A percentile compares a stretch with the other conserved stretches of the same genome.
These are phyloP conservation scores for Brachyistius frenatus DNA, from an alignment of 2,113 vertebrate genomes.

Conservation along the genomic window DNA sequence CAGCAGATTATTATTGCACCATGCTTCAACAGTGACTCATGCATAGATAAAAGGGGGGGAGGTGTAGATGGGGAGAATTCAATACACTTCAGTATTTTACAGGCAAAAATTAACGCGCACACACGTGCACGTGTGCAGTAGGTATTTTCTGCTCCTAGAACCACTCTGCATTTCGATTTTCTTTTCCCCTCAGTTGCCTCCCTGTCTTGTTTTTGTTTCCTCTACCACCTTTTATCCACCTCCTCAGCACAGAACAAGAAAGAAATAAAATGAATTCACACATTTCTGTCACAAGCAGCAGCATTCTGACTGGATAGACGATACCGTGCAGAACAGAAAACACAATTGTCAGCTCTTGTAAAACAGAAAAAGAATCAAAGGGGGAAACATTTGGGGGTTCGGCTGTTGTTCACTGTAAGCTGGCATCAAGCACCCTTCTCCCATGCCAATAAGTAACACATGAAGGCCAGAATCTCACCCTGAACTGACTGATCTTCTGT, in stretches of 20 bases:
- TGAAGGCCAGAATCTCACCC: slow-evolving; percentile 20
- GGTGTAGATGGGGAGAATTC: no score
- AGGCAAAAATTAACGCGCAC: no score
- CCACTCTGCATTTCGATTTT: no score
- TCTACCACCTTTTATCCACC: slow-evolving; percentile 4
- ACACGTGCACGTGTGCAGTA: no score
- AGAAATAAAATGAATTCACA: slow-evolving; percentile 40
- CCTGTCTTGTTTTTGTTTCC: background rate
- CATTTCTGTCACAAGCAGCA: slow-evolving; percentile 46
- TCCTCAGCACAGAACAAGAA: slow-evolving; percentile 1
- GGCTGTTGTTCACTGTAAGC: slow-evolving; percentile 13
- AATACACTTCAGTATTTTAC: no score
- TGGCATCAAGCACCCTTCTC: slow-evolving; percentile 5
- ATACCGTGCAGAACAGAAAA: slow-evolving; percentile 48
- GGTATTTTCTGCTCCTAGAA: no score
- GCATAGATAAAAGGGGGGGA: no score
- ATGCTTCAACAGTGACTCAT: no score
- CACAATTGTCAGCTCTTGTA: slow-evolving; percentile 52
- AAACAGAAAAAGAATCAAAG: slow-evolving; percentile 39
- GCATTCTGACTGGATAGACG: slow-evolving; percentile 39
- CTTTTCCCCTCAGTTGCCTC: background rate
- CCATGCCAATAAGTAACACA: background rate
- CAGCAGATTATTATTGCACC: no score
- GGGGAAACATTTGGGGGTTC: background rate
- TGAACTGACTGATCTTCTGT: slow-evolving; percentile 20